A percentile compares a stretch with the other conserved stretches of the same genome.
Conservation (phyloP, 2,797 vertebrate species). For the Podarcis siculus region DNA sequence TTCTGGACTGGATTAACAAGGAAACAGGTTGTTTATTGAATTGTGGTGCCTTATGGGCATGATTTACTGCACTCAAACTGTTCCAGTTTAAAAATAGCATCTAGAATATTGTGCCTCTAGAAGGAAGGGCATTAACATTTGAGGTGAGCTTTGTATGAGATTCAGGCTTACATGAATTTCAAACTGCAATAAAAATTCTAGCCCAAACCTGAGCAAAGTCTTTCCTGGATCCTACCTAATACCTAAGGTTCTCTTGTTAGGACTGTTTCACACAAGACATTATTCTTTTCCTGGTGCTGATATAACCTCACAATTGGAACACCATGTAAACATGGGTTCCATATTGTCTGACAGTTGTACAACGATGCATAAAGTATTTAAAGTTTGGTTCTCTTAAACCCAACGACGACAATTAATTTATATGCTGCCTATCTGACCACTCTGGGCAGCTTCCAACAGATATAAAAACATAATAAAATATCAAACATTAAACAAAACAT, state of each 20-base stretch:
- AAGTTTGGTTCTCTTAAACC: background rate
- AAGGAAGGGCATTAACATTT: background rate
- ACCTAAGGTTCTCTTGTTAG: background rate
- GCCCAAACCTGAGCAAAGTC: background rate
- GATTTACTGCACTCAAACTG: background rate
- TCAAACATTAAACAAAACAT: too few species aligned
- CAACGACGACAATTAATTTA: too few species aligned
- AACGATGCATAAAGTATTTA: background rate
- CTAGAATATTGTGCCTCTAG: background rate
- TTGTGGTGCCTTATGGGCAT: constrained; percentile 5
- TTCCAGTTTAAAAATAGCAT: constrained; percentile 12
- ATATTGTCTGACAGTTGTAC: background rate
- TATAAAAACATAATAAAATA: too few species aligned
- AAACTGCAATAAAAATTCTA: background rate
- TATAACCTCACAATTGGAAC: background rate
- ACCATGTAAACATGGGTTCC: background rate
- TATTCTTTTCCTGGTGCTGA: too few species aligned
- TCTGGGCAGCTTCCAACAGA: too few species aligned
- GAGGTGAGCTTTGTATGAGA: background rate
- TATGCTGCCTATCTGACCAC: too few species aligned
- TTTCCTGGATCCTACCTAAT: background rate
- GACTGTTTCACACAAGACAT: background rate
- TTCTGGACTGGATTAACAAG: constrained; percentile 35
- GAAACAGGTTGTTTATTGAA: constrained; percentile 11
- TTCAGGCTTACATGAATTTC: background rate